A percentile compares a stretch with the other conserved stretches of the same genome.
These are phyloP conservation scores for Oreochromis spilurus DNA, from an alignment of 2,113 vertebrate genomes.

Conservation along the genomic window DNA sequence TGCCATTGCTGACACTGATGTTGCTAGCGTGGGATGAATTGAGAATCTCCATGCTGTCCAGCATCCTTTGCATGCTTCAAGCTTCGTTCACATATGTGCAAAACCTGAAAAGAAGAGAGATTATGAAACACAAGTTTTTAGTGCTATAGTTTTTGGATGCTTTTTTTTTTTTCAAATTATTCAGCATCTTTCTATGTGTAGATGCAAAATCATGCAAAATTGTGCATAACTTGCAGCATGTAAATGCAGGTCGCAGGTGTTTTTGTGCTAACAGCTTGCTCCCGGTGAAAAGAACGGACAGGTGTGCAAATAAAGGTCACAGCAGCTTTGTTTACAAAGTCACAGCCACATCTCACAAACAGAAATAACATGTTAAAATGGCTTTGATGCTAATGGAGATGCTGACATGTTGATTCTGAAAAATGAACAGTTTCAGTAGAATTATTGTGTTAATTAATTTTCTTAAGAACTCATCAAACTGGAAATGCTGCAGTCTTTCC, in stretches of 20 bases:
- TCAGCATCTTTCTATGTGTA: neutral
- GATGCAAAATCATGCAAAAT: neutral
- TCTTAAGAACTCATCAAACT: neutral
- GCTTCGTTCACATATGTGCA: neutral
- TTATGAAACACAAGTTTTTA: neutral
- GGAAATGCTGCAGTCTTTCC: neutral
- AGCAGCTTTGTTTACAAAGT: conserved; percentile 27
- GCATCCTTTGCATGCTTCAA: conserved; percentile 10
- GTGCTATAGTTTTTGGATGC: rapidly evolving
- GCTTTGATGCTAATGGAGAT: neutral
- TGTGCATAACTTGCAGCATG: neutral
- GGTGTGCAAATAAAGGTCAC: conserved; percentile 46
- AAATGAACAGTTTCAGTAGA: neutral
- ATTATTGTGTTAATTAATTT: neutral
- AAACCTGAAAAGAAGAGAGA: conserved; percentile 2
- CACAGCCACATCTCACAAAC: neutral
- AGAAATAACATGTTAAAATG: neutral
- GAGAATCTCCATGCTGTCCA: conserved; percentile 48
- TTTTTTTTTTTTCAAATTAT: neutral
- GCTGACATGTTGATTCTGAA: neutral
- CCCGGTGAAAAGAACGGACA: conserved; percentile 22
- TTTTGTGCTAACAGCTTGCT: neutral
- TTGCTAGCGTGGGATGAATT: conserved; percentile 40
- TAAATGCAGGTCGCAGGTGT: conserved; percentile 17
- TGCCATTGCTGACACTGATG: neutral